phyloP scores from a whole-genome alignment of 2,113 vertebrate genomes.

The Syrmaticus mikado region DNA sequence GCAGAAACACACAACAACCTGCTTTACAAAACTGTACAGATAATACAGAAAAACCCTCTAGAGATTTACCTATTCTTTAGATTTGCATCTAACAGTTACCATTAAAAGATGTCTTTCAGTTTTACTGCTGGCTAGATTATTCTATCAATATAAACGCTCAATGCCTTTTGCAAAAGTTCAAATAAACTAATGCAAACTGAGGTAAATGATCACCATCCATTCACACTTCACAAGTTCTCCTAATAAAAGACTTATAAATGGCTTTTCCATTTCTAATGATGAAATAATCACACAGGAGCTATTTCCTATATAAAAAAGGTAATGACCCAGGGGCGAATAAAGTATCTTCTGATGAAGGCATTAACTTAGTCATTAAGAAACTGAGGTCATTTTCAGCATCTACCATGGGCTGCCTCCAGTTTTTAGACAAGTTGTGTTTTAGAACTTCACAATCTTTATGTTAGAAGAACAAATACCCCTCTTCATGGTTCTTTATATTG shows the following conservation, averaged over 20 bases:
- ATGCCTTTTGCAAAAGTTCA: neutral
- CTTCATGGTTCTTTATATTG: neutral
- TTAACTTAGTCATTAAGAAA: neutral
- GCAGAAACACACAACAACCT: neutral
- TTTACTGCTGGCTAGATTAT: neutral
- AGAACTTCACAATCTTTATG: neutral
- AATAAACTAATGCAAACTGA: neutral
- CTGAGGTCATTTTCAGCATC: neutral
- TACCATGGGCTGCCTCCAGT: neutral
- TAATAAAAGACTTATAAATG: neutral
- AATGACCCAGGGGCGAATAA: neutral
- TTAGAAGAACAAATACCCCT: neutral
- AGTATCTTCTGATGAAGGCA: neutral
- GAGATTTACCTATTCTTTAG: neutral
- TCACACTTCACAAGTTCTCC: neutral
- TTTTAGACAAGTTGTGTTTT: neutral
- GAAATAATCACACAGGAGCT: neutral
- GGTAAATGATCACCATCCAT: neutral
- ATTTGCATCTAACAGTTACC: neutral
- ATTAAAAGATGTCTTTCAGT: neutral
- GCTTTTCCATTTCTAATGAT: neutral
- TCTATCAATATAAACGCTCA: neutral
- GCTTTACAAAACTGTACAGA: neutral
- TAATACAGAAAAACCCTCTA: neutral
- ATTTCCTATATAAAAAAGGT: neutral